These are phyloP conservation scores for Cryptocephalus moraei DNA, from an alignment of 2,888 invertebrate species.

Conservation along the genomic window DNA sequence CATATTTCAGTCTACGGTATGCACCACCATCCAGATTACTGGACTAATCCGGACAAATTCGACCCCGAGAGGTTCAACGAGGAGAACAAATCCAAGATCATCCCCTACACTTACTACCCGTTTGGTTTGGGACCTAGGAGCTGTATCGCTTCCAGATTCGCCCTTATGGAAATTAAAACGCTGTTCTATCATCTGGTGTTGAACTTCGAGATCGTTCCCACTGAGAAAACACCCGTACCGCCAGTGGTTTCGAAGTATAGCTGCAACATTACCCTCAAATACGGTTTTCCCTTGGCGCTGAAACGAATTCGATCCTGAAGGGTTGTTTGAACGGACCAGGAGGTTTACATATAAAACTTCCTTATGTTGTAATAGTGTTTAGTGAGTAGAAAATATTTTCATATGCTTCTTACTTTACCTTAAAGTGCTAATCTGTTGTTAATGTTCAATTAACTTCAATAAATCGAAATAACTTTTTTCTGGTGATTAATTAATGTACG, in stretches of 20 bases:
- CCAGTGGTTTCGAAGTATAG: conserved; percentile 20
- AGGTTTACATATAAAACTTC: no score
- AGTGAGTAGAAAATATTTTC: no score
- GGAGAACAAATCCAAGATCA: conserved; percentile 30
- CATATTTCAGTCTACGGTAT: conserved; percentile 29
- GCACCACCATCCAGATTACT: background rate
- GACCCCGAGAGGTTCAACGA: background rate
- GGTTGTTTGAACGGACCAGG: no score
- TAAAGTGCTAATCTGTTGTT: no score
- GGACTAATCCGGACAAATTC: background rate
- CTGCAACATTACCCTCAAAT: conserved; percentile 12
- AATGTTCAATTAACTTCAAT: no score
- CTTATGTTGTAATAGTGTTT: no score
- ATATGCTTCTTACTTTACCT: no score
- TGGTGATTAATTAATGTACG: no score
- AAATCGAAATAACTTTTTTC: no score
- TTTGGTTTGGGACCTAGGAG: conserved; percentile 45
- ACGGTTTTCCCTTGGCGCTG: no score
- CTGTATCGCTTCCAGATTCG: conserved; percentile 39
- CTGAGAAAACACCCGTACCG: conserved; percentile 18
- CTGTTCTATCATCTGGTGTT: conserved; percentile 21
- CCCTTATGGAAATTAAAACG: conserved; percentile 30
- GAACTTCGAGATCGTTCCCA: conserved; percentile 22
- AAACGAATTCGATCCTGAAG: no score
- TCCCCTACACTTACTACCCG: conserved; percentile 41